phyloP scores from a whole-genome alignment of 2,888 invertebrate species.

The Xestia c-nigrum region DNA sequence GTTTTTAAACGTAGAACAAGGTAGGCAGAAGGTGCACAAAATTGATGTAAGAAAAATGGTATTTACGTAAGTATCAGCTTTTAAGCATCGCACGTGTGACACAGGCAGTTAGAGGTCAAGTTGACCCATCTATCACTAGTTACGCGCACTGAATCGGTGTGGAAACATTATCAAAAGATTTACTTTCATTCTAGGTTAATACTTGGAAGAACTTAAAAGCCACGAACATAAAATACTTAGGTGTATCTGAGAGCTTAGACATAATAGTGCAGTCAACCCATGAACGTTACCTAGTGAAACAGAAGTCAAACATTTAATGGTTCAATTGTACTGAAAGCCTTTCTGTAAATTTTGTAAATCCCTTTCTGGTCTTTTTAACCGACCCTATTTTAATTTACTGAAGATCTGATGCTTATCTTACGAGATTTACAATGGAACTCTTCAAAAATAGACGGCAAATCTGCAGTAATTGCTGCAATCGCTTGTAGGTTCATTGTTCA shows the following conservation, averaged over 20 bases:
- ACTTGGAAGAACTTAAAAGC: background rate
- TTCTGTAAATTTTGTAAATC: background rate
- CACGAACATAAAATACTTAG: no score
- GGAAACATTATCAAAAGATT: constrained; percentile 19
- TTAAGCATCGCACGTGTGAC: background rate
- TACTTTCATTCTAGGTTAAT: constrained; percentile 1
- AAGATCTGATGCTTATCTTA: no score
- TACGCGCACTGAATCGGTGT: constrained; percentile 31
- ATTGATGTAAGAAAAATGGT: background rate
- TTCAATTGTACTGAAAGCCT: background rate
- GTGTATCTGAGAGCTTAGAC: background rate
- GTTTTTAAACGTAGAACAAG: background rate
- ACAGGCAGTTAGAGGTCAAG: background rate
- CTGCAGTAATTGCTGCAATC: no score
- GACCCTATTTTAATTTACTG: no score
- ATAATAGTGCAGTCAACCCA: background rate
- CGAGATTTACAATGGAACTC: no score
- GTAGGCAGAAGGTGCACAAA: no score
- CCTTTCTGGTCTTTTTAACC: background rate
- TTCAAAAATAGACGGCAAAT: no score
- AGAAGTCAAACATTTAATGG: background rate
- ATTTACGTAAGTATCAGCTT: background rate
- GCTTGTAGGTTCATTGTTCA: no score
- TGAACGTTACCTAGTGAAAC: background rate
- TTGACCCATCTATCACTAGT: constrained; percentile 13